Percentiles rank a stretch among this genome's conserved stretches.
Evolutionary conservation across 2,113 vertebrate genomes (phyloP).

Genomic region (Spea multiplicata): DNA sequence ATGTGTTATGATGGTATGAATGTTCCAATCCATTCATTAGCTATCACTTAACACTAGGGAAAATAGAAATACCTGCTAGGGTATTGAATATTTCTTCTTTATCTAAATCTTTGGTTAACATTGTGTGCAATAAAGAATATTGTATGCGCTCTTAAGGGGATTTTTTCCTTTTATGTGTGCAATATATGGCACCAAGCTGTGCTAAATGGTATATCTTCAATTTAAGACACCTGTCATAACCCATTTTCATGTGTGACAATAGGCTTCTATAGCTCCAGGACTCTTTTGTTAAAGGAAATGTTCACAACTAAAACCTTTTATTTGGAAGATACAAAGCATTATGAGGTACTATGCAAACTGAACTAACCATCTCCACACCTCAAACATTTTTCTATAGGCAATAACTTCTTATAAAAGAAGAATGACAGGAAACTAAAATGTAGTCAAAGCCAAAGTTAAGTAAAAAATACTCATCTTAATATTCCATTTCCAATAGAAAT

Average conservation of each 20-base stretch:
- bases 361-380: neutral
- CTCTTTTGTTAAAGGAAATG: neutral
- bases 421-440: neutral
- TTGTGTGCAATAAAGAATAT: no score
- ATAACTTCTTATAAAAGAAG: neutral
- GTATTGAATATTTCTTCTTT: no score
- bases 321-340: neutral
- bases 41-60: no score
- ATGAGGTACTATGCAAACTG: neutral
- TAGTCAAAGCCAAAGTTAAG: no score
- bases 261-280: neutral
- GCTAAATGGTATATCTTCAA: neutral
- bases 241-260: neutral
- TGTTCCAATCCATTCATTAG: no score
- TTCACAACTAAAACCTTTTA: neutral
- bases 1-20: no score
- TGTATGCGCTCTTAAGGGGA: no score
- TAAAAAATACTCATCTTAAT: no score
- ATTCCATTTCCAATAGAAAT: no score
- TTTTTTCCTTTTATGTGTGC: no score
- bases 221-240: neutral
- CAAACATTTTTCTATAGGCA: constrained; percentile 9
- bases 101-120: no score
- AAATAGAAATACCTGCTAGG: no score
- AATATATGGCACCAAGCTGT: neutral